Percentiles rank a stretch among this genome's conserved stretches.
Conservation (phyloP, 2,113 vertebrate genomes). For the Cisticola juncidis region DNA sequence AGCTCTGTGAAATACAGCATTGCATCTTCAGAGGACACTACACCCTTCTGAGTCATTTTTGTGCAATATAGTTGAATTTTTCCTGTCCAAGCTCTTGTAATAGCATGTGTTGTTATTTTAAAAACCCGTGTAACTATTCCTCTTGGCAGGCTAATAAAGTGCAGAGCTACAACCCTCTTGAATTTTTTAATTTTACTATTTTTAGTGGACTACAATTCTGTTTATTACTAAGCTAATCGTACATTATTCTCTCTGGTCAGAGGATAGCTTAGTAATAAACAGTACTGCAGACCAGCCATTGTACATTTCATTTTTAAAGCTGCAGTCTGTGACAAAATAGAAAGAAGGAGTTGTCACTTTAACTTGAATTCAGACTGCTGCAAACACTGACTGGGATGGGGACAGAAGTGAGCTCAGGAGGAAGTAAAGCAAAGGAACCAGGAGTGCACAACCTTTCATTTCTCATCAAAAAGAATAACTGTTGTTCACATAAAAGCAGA, state of each 20-base stretch:
- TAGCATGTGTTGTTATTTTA: conserved; percentile 37
- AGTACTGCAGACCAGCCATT: background rate
- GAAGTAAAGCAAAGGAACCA: background rate
- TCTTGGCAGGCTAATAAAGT: conserved; percentile 50
- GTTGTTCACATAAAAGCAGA: background rate
- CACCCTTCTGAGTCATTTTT: conserved; percentile 36
- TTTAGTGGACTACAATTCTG: background rate
- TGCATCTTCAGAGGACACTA: background rate
- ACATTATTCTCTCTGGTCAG: background rate
- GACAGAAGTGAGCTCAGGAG: background rate
- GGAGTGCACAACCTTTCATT: background rate
- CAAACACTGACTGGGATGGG: background rate
- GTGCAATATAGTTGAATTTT: background rate
- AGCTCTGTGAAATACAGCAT: background rate
- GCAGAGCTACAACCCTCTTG: background rate
- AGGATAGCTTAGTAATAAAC: background rate
- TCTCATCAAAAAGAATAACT: conserved; percentile 31
- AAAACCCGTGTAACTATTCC: conserved; percentile 28
- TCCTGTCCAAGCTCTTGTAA: conserved; percentile 29
- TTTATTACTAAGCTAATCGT: background rate
- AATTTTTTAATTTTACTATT: background rate
- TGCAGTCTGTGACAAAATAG: background rate
- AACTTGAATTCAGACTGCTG: background rate
- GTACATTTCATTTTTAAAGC: background rate
- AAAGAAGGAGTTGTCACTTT: background rate